phyloP scores from a whole-genome alignment of 2,113 vertebrate species.

The Pterophyllum scalare region DNA sequence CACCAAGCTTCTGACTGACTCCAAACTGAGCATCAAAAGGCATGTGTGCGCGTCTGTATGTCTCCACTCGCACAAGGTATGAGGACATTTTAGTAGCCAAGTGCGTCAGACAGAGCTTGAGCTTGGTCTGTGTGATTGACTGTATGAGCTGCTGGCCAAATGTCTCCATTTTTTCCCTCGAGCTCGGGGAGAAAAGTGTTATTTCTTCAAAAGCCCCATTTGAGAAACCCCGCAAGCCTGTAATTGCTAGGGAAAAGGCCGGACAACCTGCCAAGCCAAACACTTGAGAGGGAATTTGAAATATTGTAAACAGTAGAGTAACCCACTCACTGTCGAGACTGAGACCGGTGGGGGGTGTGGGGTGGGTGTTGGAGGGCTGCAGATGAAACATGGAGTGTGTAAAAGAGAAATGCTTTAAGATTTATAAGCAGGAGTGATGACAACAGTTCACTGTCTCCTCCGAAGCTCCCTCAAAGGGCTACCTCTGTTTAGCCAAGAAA shows the following conservation, averaged over 20 bases:
- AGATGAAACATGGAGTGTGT: slow-evolving; percentile 61
- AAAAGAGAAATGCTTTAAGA: slow-evolving; percentile 64
- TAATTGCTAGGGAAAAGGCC: slow-evolving; percentile 80
- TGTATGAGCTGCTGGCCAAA: slow-evolving; percentile 69
- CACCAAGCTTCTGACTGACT: slow-evolving; percentile 27
- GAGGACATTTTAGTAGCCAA: slow-evolving; percentile 74
- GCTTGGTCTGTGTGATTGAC: slow-evolving; percentile 72
- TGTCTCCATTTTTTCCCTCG: slow-evolving; percentile 66
- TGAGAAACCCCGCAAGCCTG: slow-evolving; percentile 80
- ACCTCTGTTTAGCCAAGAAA: not conserved
- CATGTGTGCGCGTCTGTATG: slow-evolving; percentile 31
- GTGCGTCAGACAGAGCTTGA: slow-evolving; percentile 73
- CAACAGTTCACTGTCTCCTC: slow-evolving; percentile 42
- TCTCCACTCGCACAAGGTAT: slow-evolving; percentile 53
- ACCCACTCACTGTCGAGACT: slow-evolving; percentile 74
- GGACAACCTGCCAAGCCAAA: slow-evolving; percentile 80
- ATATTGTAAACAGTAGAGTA: slow-evolving; percentile 83
- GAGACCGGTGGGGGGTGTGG: slow-evolving; percentile 15
- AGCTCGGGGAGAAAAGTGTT: slow-evolving; percentile 77
- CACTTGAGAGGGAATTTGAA: slow-evolving; percentile 82
- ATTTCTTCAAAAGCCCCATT: slow-evolving; percentile 84
- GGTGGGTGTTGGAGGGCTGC: slow-evolving; percentile 38
- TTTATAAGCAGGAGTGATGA: slow-evolving; percentile 60
- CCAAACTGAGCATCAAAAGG: slow-evolving; percentile 14
- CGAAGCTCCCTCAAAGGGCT: slow-evolving; percentile 44